Conservation (phyloP, 2,797 vertebrate genomes). For the Pteropus rufus region DNA sequence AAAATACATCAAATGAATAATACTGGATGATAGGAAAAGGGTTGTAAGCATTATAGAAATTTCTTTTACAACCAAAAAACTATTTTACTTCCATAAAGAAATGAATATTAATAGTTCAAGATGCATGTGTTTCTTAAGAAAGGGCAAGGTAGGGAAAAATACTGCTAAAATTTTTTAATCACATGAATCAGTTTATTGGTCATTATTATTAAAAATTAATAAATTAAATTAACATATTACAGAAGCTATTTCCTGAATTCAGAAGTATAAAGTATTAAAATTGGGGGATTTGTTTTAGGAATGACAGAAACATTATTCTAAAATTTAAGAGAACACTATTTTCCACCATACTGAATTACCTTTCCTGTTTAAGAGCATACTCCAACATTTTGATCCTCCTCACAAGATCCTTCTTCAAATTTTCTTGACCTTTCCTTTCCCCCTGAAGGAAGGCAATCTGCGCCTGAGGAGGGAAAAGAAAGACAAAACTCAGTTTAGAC, state of each 20-base stretch:
- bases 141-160: background rate
- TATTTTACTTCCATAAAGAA: background rate
- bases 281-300: background rate
- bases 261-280: background rate
- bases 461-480: slow-evolving; percentile 85
- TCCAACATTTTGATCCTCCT: slow-evolving; percentile 99
- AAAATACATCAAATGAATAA: slow-evolving; percentile 17
- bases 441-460: slow-evolving; percentile 99
- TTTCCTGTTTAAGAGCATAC: slow-evolving; percentile 98
- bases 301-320: slow-evolving; percentile 3
- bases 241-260: background rate
- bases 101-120: background rate
- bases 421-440: slow-evolving; percentile 98
- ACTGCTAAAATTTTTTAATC: background rate
- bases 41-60: background rate
- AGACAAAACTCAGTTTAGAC: slow-evolving; percentile 43
- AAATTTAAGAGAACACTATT: background rate
- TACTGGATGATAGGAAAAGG: background rate
- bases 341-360: slow-evolving; percentile 81
- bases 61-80: slow-evolving; percentile 45
- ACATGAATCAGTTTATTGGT: background rate
- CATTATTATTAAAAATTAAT: background rate
- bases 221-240: slow-evolving; percentile 4
- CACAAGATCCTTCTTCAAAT: slow-evolving; percentile 98
- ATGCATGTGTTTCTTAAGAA: background rate